Conservation (phyloP, 2,113 vertebrate genomes). For the Phylloscopus whistleri region DNA sequence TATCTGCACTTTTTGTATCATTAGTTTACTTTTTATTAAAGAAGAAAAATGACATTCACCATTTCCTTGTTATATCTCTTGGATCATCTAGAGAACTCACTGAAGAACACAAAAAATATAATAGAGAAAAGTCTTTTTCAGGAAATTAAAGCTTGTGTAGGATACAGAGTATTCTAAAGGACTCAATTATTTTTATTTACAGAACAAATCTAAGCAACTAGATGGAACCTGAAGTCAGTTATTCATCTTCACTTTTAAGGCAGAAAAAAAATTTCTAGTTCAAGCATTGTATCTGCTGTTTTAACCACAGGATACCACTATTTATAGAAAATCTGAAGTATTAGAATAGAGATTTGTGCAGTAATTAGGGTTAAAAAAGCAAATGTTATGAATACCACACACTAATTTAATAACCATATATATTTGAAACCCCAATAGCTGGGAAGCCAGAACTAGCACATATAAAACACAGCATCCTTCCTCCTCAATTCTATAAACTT, state of each 20-base stretch:
- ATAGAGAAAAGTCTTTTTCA: not conserved
- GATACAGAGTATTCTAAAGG: not conserved
- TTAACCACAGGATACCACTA: not conserved
- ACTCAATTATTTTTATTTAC: not conserved
- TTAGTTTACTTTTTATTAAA: not conserved
- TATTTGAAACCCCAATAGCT: not conserved
- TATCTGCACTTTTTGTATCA: not conserved
- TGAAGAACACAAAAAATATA: not conserved
- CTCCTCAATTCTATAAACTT: not conserved
- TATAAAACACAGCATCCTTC: not conserved
- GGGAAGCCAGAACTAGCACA: not conserved
- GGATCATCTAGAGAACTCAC: not conserved
- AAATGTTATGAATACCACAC: not conserved
- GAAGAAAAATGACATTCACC: not conserved
- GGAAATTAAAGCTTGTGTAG: not conserved
- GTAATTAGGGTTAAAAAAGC: not conserved
- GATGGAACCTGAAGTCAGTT: not conserved
- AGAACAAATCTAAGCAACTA: not conserved
- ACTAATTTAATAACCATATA: not conserved
- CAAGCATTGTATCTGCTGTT: not conserved
- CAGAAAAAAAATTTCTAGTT: not conserved
- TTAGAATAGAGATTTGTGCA: not conserved
- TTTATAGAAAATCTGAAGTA: not conserved
- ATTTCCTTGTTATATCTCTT: not conserved
- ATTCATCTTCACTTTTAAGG: not conserved